Conservation (phyloP, 92 coral and sea anemone species). For the Zoanthus solanderi region DNA sequence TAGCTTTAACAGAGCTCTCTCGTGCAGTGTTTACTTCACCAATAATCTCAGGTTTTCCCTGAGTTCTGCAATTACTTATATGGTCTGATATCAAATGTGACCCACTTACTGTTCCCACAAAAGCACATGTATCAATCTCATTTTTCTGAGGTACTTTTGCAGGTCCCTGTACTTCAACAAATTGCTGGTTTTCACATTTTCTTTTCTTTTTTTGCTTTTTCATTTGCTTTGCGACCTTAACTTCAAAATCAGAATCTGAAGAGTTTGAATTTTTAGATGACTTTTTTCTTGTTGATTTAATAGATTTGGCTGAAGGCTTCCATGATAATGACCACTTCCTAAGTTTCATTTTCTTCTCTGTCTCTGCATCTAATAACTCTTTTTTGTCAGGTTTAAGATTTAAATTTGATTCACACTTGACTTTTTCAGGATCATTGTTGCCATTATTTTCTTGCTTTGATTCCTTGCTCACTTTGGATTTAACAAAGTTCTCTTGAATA, state of each 20-base stretch:
- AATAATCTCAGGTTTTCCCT: background rate
- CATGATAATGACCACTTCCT: slow-evolving; percentile 30
- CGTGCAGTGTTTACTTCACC: background rate
- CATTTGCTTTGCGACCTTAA: background rate
- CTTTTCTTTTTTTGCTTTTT: slow-evolving; percentile 11
- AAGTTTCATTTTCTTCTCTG: slow-evolving; percentile 12
- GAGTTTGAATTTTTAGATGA: background rate
- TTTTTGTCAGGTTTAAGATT: background rate
- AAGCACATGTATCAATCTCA: background rate
- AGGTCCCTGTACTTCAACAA: background rate
- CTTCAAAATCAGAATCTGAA: slow-evolving; percentile 44
- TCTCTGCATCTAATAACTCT: slow-evolving; percentile 4
- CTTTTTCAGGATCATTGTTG: background rate
- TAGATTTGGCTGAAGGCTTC: slow-evolving; percentile 34
- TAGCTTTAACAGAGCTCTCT: background rate
- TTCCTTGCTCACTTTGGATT: background rate
- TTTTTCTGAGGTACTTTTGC: background rate
- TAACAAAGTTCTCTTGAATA: background rate
- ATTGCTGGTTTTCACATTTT: background rate
- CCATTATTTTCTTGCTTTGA: background rate
- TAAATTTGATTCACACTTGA: background rate
- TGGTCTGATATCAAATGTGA: background rate
- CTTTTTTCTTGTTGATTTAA: slow-evolving; percentile 9
- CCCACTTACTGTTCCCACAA: background rate
- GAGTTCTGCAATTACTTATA: background rate